Percentiles rank a stretch among this genome's conserved stretches.
Conservation (phyloP, 2,888 invertebrate genomes). For the Fissipunctia ypsillon region DNA sequence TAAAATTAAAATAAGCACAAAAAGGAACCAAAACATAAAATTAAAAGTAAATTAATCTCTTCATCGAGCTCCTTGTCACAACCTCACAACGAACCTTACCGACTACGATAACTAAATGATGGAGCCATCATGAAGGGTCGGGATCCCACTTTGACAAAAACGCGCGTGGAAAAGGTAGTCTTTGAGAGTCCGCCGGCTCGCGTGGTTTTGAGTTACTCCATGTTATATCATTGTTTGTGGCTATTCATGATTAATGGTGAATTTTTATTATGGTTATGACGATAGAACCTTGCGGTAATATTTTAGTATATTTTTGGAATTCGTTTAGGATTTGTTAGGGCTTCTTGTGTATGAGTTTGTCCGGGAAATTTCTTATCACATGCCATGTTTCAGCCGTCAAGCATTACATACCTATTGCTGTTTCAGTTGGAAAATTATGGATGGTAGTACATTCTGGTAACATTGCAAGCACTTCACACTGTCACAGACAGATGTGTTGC, state of each 20-base stretch:
- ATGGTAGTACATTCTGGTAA: neutral
- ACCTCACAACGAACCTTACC: constrained; percentile 37
- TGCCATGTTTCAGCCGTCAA: neutral
- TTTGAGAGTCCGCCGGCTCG: constrained; percentile 32
- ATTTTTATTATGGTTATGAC: constrained; percentile 22
- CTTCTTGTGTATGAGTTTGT: neutral
- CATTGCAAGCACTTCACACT: neutral
- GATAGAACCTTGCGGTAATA: neutral
- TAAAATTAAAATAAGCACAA: constrained; percentile 17
- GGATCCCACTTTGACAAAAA: constrained; percentile 51
- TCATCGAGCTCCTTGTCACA: constrained; percentile 24
- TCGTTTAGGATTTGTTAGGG: neutral
- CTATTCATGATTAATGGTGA: constrained; percentile 34
- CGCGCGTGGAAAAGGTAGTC: constrained; percentile 11
- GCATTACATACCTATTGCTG: neutral
- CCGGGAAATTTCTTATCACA: neutral
- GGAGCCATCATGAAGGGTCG: constrained; percentile 39
- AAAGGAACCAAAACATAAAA: constrained; percentile 27
- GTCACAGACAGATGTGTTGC: neutral
- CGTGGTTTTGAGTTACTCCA: constrained; percentile 38
- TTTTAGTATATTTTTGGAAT: neutral
- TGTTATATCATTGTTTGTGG: constrained; percentile 39
- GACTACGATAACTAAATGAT: constrained; percentile 38
- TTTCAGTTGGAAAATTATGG: neutral
- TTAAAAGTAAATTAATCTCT: constrained; percentile 46